Conservation (phyloP, 2,797 vertebrate genomes). For the Loriculus beryllinus region DNA sequence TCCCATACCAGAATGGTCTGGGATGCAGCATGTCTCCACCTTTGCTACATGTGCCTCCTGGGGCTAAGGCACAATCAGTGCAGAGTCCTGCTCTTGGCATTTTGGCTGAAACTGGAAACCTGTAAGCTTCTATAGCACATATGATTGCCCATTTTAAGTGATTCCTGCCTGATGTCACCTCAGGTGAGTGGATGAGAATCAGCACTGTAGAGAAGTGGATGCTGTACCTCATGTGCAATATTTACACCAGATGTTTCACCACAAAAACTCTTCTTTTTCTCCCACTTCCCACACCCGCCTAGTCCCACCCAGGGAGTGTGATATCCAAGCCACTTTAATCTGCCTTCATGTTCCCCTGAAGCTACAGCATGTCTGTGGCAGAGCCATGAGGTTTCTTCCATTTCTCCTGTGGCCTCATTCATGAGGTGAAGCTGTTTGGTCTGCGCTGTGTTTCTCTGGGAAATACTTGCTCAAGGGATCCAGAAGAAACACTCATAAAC, state of each 20-base stretch:
- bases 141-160: background rate
- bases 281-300: background rate
- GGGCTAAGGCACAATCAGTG: background rate
- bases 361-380: background rate
- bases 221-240: background rate
- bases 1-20: background rate
- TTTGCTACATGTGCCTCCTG: background rate
- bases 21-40: rapidly evolving
- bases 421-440: background rate
- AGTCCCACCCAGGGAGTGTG: background rate
- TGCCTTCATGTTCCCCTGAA: background rate
- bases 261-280: background rate
- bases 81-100: background rate
- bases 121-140: background rate
- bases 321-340: background rate
- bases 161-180: background rate
- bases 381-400: background rate
- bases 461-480: background rate
- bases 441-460: background rate
- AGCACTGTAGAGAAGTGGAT: background rate
- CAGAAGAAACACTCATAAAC: background rate
- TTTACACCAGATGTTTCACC: background rate
- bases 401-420: background rate
- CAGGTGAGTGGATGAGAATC: background rate
- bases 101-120: background rate